Evolutionary conservation across 1,140 invertebrate genomes (phyloP).

Genomic region (Acyrthosiphon pisum): DNA sequence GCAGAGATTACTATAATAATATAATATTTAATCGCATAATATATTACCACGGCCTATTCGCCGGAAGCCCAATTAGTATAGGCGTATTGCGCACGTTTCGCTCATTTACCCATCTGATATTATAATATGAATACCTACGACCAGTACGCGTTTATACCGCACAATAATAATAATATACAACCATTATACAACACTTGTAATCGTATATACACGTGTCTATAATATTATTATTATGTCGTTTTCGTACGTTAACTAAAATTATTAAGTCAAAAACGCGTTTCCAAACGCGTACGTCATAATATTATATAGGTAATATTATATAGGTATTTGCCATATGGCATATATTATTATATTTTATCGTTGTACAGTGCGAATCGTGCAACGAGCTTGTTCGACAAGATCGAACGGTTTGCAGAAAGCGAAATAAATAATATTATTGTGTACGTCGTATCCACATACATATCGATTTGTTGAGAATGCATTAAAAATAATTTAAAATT

Average conservation of each 20-base stretch:
- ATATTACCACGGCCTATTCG: background rate
- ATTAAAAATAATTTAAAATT: background rate
- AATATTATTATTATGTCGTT: background rate
- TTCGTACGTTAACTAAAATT: conserved; percentile 9
- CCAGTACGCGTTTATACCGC: background rate
- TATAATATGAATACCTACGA: background rate
- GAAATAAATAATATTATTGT: background rate
- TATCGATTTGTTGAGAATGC: background rate
- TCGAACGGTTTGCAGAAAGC: background rate
- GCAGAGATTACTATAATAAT: background rate
- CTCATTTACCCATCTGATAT: background rate
- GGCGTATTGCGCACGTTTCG: background rate
- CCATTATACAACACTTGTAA: background rate
- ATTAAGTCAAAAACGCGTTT: background rate
- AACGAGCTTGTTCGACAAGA: background rate
- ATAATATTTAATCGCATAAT: background rate
- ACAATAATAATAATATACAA: background rate
- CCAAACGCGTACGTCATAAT: background rate
- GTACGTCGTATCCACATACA: background rate
- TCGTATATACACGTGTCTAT: background rate
- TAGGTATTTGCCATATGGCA: background rate
- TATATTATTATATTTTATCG: background rate
- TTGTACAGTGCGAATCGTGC: background rate
- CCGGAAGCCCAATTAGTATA: background rate
- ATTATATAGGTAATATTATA: background rate